Evolutionary conservation across 2,113 vertebrate genomes (phyloP).

Genomic region (Barbus barbus): DNA sequence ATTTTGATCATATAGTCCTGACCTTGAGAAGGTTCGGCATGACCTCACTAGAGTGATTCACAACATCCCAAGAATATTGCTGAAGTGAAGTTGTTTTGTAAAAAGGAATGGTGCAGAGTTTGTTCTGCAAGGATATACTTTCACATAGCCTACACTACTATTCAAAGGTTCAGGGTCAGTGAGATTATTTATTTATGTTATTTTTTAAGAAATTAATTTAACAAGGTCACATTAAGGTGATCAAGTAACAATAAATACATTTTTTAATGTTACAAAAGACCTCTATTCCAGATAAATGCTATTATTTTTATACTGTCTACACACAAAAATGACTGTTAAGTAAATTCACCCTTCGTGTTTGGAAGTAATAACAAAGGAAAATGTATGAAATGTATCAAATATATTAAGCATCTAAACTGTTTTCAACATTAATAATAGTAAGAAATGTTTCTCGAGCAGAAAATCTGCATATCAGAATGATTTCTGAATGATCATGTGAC

Average conservation of each 20-base stretch:
- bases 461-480: too few relatives aligned
- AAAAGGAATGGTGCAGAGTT: not conserved
- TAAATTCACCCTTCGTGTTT: too few relatives aligned
- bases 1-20: not conserved
- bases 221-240: not conserved
- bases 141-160: not conserved
- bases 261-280: not conserved
- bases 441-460: too few relatives aligned
- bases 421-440: too few relatives aligned
- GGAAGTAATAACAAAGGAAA: too few relatives aligned
- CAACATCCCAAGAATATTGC: not conserved
- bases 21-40: not conserved
- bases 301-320: not conserved
- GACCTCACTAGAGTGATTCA: not conserved
- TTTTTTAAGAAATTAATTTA: too few relatives aligned
- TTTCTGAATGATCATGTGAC: too few relatives aligned
- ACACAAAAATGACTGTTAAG: not conserved
- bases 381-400: too few relatives aligned
- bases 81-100: not conserved
- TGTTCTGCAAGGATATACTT: not conserved
- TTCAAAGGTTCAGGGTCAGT: too few relatives aligned
- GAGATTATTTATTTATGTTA: too few relatives aligned
- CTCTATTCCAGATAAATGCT: too few relatives aligned
- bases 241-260: not conserved
- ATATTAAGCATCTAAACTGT: too few relatives aligned